Base-by-base conservation (phyloP, 2,113 vertebrate species). In the Diphyllodes magnificus region DNA sequence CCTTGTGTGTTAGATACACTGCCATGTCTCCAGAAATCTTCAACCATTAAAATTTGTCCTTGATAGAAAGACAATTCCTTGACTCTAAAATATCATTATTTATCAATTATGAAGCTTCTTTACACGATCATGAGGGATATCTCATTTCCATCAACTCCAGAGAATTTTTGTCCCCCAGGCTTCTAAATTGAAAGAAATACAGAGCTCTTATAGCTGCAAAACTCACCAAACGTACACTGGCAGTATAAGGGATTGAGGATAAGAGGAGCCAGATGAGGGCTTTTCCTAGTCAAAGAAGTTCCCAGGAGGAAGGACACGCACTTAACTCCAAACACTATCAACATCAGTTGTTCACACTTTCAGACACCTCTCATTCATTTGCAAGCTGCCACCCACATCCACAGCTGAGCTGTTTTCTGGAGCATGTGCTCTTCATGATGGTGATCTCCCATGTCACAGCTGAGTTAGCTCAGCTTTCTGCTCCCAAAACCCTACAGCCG, bases 381-480 rank as follows among this genome's bases (percentile, higher is more conserved):
- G 4, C 50, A 63, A 50, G 20, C 68, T 88, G 68, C 60, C 80
- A 60, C 72, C 24, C 56, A 44, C 54, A 42, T 23, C 31, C 3
- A 2, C 56, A 86, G 68, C 40, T 31, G 47, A 94, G 64, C 24
- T 56, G 15, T 75, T 70, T 78, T 68, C 35, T 25, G 22, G 47
- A 81, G 30, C 19, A 1, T 25, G 31, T 59, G 66, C 22, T 86
- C 45, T 78, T 70, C 88, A 31, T 2, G 1, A 39, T 4, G 35
- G 63, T 35, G 40, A 53, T 86, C 51, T 66, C 86, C 69, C 23
- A 24, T 40, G 69, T 60, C 80, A 75, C 80, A 86, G 71, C 45
- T 59, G 54, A 93, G 82, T 83, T 61, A 86, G 45, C 53, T 88
- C 75, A 77, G 33, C 60, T 90, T 82, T 71, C 59, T 72, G 12